A percentile compares a stretch with the other conserved stretches of the same genome.
Evolutionary conservation across 2,113 vertebrate genomes (phyloP).

Genomic region (Alces alces): DNA sequence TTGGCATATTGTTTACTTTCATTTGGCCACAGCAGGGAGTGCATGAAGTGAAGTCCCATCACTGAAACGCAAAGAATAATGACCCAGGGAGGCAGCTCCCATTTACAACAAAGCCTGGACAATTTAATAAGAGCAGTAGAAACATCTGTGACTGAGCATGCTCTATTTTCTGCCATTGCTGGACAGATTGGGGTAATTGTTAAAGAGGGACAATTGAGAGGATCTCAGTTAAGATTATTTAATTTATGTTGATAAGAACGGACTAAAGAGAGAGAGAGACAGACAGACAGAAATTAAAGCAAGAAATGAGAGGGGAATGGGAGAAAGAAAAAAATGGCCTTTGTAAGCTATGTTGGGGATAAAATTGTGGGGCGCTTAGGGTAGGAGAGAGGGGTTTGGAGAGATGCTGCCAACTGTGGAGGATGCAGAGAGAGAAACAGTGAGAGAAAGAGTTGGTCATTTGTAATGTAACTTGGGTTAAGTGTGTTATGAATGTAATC

Average conservation of each 20-base stretch:
- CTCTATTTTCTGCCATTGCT: not conserved
- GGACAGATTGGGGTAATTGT: not conserved
- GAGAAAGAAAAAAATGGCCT: not conserved
- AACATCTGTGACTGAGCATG: not conserved
- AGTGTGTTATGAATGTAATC: not conserved
- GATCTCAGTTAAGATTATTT: not conserved
- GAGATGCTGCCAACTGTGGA: not conserved
- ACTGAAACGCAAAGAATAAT: constrained; percentile 8
- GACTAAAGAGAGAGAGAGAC: not conserved
- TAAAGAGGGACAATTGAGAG: not conserved
- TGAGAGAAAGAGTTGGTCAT: not conserved
- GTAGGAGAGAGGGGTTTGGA: not conserved
- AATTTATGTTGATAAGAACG: not conserved
- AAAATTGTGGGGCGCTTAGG: not conserved
- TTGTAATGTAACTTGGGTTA: constrained; percentile 48
- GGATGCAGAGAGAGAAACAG: not conserved
- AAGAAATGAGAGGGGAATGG: not conserved
- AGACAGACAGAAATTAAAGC: not conserved
- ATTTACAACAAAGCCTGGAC: constrained; percentile 18
- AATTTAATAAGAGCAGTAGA: constrained; percentile 14
- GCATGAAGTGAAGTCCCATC: constrained; percentile 20
- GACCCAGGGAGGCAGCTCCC: not conserved
- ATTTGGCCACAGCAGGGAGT: constrained; percentile 45
- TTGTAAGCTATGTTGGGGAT: not conserved
- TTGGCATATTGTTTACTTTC: constrained; percentile 51